Evolutionary conservation across 2,888 invertebrate species (phyloP).

Genomic region (Timema podura): DNA sequence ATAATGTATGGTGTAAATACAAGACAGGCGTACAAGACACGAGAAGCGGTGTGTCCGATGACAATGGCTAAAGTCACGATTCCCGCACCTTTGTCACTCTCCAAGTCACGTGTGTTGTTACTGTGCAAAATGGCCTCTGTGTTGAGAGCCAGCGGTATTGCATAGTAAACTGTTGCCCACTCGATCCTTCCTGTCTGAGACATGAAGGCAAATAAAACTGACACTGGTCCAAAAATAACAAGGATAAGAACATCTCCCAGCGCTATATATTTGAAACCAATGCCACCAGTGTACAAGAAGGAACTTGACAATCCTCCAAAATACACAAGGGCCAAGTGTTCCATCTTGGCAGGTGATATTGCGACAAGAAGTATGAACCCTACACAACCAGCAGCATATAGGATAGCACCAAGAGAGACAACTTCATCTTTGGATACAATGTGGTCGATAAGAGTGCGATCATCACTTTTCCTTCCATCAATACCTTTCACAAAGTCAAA

Average conservation of each 20-base stretch:
- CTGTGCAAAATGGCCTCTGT: conserved; percentile 94
- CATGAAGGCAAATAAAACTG: conserved; percentile 89
- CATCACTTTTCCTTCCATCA: conserved; percentile 89
- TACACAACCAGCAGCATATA: conserved; percentile 81
- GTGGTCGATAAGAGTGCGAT: conserved; percentile 91
- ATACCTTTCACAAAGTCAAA: conserved; percentile 93
- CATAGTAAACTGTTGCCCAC: conserved; percentile 88
- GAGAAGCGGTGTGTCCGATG: conserved; percentile 86
- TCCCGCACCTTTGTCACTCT: conserved; percentile 81
- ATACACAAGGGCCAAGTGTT: conserved; percentile 89
- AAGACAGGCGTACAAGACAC: conserved; percentile 83
- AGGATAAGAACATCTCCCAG: conserved; percentile 89
- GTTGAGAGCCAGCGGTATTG: conserved; percentile 87
- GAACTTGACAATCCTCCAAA: conserved; percentile 94
- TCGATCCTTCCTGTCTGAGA: conserved; percentile 89
- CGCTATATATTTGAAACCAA: conserved; percentile 93
- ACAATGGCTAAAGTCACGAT: conserved; percentile 94
- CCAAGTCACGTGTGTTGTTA: conserved; percentile 90
- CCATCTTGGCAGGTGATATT: conserved; percentile 88
- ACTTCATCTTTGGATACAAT: conserved; percentile 79
- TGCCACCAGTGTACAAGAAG: conserved; percentile 94
- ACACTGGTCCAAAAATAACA: conserved; percentile 90
- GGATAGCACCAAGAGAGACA: conserved; percentile 80
- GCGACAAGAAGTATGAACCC: conserved; percentile 73
- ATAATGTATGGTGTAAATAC: conserved; percentile 88